phyloP scores from a whole-genome alignment of 2,113 vertebrate genomes.

The Silurus asotus region DNA sequence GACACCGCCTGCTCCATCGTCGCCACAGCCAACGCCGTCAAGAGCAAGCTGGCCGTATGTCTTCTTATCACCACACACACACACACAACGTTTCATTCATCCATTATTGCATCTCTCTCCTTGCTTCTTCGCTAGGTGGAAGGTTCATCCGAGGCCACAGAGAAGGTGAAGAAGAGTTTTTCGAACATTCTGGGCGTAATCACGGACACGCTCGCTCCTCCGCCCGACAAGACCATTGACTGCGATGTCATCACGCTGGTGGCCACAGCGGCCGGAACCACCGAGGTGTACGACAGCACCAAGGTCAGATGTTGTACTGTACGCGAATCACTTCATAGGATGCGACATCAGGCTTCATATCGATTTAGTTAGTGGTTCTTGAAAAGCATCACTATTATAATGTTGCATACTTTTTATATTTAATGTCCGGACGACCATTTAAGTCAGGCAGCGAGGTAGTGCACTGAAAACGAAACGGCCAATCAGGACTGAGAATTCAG shows the following conservation, averaged over 20 bases:
- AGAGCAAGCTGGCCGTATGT: slow-evolving; percentile 87
- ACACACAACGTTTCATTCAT: neutral
- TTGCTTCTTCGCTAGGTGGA: slow-evolving; percentile 74
- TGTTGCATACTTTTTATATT: too few species aligned
- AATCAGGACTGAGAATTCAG: neutral
- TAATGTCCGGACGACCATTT: too few species aligned
- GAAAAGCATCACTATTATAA: too few species aligned
- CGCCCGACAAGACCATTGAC: slow-evolving; percentile 95
- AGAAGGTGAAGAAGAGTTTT: slow-evolving; percentile 92
- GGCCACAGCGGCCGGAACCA: slow-evolving; percentile 91
- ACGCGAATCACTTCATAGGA: too few species aligned
- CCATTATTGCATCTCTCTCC: too few species aligned
- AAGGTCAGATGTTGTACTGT: slow-evolving; percentile 75
- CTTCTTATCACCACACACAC: neutral
- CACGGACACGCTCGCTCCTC: slow-evolving; percentile 93
- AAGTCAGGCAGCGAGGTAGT: too few species aligned
- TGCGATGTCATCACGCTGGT: slow-evolving; percentile 96
- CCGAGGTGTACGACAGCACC: slow-evolving; percentile 90
- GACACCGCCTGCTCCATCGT: slow-evolving; percentile 96
- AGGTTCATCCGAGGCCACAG: slow-evolving; percentile 86
- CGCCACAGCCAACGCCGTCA: slow-evolving; percentile 91
- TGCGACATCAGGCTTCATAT: too few species aligned
- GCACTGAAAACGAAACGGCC: neutral
- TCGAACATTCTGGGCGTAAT: slow-evolving; percentile 95
- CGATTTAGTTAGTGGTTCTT: too few species aligned